A percentile compares a stretch with the other conserved stretches of the same genome.
These are phyloP conservation scores for Anthopleura sola DNA, from an alignment of 64 coral and sea anemone species.

Conservation along the genomic window DNA sequence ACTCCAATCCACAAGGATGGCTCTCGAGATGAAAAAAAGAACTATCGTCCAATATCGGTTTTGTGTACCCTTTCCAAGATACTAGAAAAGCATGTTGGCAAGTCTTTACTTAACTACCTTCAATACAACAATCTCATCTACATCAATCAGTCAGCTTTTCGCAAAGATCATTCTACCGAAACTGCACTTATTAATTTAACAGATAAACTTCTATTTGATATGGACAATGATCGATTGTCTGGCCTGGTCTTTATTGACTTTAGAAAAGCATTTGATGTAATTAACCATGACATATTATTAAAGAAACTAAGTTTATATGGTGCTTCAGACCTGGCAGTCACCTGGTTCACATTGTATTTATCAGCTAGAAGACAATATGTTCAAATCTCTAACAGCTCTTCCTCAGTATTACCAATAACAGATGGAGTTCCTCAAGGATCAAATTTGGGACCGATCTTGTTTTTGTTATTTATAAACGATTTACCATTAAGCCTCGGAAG, in stretches of 20 bases:
- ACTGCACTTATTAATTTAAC: slow-evolving; percentile 32
- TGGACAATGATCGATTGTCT: slow-evolving; percentile 6
- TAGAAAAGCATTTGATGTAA: slow-evolving; percentile 27
- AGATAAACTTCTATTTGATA: slow-evolving; percentile 10
- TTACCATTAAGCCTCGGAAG: slow-evolving; percentile 22
- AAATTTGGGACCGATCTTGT: slow-evolving; percentile 37
- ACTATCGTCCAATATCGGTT: slow-evolving; percentile 39
- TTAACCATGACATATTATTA: slow-evolving; percentile 35
- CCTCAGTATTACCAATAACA: not conserved
- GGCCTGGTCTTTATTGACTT: slow-evolving; percentile 33
- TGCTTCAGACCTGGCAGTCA: not conserved
- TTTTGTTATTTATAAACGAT: slow-evolving; percentile 43
- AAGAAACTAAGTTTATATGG: slow-evolving; percentile 17
- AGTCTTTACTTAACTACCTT: slow-evolving; percentile 12
- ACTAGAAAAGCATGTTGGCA: slow-evolving; percentile 10
- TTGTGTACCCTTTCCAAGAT: slow-evolving; percentile 33
- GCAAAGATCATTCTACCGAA: slow-evolving; percentile 14
- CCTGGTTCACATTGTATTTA: slow-evolving; percentile 15
- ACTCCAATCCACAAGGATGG: slow-evolving; percentile 40
- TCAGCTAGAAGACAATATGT: not conserved
- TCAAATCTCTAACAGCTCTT: not conserved
- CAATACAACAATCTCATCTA: slow-evolving; percentile 1
- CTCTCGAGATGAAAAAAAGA: slow-evolving; percentile 3
- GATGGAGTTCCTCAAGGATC: slow-evolving; percentile 19
- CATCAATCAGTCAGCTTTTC: slow-evolving; percentile 26